phyloP scores from a whole-genome alignment of 2,797 vertebrate genomes.

The Tamandua tetradactyla region DNA sequence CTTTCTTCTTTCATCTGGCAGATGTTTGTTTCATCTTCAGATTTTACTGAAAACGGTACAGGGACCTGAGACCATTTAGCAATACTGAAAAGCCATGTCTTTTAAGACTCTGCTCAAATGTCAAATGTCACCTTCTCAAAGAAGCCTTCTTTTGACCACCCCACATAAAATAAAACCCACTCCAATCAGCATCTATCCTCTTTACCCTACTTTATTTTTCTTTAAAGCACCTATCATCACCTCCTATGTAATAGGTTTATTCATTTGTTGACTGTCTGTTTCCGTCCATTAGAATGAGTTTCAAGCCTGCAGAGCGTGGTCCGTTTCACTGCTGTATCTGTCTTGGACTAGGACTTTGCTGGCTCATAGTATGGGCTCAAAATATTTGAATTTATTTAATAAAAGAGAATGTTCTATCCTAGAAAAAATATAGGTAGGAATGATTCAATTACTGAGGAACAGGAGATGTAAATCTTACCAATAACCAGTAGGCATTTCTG shows the following conservation, averaged over 20 bases:
- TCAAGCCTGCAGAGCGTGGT: too few relatives aligned
- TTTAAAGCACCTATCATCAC: neutral
- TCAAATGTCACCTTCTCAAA: neutral
- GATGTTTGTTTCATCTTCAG: slow-evolving; percentile 66
- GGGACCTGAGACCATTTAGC: slow-evolving; percentile 44
- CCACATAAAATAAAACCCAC: neutral
- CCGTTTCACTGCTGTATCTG: neutral
- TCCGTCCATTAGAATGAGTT: neutral
- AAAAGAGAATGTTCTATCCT: neutral
- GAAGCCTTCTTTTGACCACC: slow-evolving; percentile 42
- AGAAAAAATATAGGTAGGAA: neutral
- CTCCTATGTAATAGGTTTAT: neutral
- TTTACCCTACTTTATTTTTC: neutral
- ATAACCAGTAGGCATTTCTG: neutral
- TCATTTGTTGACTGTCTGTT: neutral
- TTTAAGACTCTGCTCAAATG: slow-evolving; percentile 37
- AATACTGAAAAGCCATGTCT: slow-evolving; percentile 44
- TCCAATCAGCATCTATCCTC: neutral
- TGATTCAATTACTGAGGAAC: neutral
- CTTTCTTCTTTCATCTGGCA: slow-evolving; percentile 66
- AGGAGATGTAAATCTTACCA: neutral
- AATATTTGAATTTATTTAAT: neutral
- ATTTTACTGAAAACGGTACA: slow-evolving; percentile 54
- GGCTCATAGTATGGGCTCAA: neutral
- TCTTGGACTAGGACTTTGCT: neutral